Evolutionary conservation across 2,797 vertebrate genomes (phyloP).

Genomic region (Lacerta viridis): DNA sequence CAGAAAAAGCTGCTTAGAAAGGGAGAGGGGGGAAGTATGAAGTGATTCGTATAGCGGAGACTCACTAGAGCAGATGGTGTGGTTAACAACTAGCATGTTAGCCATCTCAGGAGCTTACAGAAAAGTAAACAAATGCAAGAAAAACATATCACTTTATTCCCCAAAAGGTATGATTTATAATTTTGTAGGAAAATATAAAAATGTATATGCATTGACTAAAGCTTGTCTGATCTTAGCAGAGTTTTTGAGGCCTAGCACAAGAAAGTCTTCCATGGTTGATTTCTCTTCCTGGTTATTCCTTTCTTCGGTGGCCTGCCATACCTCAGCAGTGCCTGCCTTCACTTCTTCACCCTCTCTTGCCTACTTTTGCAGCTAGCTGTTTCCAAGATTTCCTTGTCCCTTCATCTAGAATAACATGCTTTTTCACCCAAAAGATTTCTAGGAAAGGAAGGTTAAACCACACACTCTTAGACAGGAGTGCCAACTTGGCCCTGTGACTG

Average conservation of each 20-base stretch:
- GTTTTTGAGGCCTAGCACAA: not conserved
- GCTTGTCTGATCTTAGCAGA: conserved; percentile 18
- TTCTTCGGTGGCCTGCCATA: not conserved
- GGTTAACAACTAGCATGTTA: conserved; percentile 86
- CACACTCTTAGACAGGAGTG: not conserved
- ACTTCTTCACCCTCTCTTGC: not conserved
- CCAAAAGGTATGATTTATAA: conserved; percentile 79
- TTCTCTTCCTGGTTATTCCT: not conserved
- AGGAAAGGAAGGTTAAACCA: not conserved
- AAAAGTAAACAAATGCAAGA: conserved; percentile 83
- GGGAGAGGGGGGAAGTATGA: conserved; percentile 78
- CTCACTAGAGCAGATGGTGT: conserved; percentile 83
- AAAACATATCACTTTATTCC: conserved; percentile 79
- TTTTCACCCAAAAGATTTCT: not conserved
- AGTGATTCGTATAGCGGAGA: conserved; percentile 81
- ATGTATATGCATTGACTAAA: conserved; percentile 62
- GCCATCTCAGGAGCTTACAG: conserved; percentile 84
- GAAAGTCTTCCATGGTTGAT: not conserved
- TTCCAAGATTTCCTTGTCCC: not conserved
- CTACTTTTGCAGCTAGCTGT: not conserved
- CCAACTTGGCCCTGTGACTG: no score
- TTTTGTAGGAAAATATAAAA: conserved; percentile 76
- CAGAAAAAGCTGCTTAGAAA: conserved; percentile 77
- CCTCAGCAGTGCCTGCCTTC: not conserved
- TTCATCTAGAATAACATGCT: not conserved